phyloP scores from a whole-genome alignment of 2,113 vertebrate species.

The Pachycephala philippinensis region DNA sequence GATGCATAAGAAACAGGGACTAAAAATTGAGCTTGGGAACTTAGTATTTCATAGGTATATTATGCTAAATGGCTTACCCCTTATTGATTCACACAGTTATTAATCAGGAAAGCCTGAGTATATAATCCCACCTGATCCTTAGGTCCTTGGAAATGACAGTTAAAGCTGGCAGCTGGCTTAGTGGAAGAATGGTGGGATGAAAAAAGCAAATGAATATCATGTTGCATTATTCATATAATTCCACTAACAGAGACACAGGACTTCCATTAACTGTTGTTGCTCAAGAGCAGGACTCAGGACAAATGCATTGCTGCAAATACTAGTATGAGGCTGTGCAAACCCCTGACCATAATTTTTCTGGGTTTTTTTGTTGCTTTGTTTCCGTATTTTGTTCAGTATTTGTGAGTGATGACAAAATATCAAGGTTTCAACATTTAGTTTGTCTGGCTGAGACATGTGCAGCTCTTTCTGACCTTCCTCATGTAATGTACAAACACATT shows the following conservation, averaged over 20 bases:
- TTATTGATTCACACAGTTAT: conserved; percentile 57
- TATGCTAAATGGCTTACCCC: conserved; percentile 41
- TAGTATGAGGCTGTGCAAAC: background rate
- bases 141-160: conserved; percentile 58
- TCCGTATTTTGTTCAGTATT: background rate
- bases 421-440: background rate
- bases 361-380: rapidly evolving
- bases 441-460: background rate
- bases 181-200: background rate
- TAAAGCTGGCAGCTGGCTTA: conserved; percentile 50
- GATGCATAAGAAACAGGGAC: background rate
- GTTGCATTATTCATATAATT: conserved; percentile 65
- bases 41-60: conserved; percentile 33
- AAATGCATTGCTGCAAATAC: background rate
- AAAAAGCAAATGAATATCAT: conserved; percentile 13
- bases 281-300: background rate
- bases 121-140: conserved; percentile 62
- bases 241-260: background rate
- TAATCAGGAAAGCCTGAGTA: conserved; percentile 45
- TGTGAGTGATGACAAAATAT: background rate
- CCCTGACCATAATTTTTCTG: background rate
- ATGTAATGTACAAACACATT: background rate
- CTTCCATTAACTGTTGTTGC: conserved; percentile 27
- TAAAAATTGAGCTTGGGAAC: conserved; percentile 4
- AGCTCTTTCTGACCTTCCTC: background rate